Evolutionary conservation across 2,888 invertebrate genomes (phyloP).

Genomic region (Torymus aiolomorphi): DNA sequence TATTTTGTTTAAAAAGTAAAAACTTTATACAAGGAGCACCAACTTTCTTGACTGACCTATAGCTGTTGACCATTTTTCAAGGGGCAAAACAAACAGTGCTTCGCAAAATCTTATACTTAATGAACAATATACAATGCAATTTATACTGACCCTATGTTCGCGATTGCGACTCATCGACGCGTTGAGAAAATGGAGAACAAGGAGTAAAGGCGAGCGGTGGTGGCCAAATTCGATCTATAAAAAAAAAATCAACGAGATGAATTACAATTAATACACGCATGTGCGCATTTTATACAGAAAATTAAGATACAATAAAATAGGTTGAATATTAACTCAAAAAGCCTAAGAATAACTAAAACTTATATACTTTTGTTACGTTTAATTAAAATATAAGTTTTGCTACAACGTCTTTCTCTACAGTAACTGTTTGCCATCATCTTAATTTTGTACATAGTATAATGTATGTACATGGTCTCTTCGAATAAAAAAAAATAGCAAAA

Average conservation of each 20-base stretch:
- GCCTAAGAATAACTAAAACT: no score
- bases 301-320: neutral
- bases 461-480: neutral
- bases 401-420: neutral
- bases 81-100: no score
- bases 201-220: constrained; percentile 38
- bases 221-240: constrained; percentile 56
- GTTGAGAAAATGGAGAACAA: neutral
- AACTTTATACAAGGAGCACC: no score
- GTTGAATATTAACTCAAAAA: constrained; percentile 25
- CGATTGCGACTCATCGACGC: neutral
- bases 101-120: neutral
- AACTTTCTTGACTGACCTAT: no score
- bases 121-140: no score
- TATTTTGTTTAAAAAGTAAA: no score
- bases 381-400: neutral
- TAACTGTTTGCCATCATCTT: neutral
- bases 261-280: neutral
- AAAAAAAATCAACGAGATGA: constrained; percentile 4
- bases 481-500: neutral
- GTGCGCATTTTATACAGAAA: no score
- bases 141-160: neutral
- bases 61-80: no score
- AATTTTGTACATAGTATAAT: neutral
- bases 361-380: no score